Evolutionary conservation across 2,797 vertebrate genomes (phyloP).

Genomic region (Lagocephalus sceleratus): DNA sequence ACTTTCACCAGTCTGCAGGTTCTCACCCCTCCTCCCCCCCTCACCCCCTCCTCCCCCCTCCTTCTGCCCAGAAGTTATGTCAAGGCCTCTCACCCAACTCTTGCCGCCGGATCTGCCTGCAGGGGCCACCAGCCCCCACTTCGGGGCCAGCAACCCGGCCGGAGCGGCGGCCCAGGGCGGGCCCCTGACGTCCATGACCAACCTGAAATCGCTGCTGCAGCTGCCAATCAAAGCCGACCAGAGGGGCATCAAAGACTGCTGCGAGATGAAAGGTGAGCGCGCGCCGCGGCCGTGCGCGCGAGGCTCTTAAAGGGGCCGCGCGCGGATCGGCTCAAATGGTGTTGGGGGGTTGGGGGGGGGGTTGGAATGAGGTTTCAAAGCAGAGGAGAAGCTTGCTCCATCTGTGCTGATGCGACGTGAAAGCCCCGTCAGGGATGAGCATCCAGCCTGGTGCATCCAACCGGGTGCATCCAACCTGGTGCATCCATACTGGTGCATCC

Average conservation of each 20-base stretch:
- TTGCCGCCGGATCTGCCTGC: conserved; percentile 75
- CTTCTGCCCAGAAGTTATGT: conserved; percentile 72
- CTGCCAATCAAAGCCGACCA: conserved; percentile 87
- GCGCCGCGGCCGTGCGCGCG: not conserved
- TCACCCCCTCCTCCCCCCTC: not conserved
- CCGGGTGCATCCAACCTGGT: too few relatives aligned
- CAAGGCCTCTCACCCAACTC: conserved; percentile 78
- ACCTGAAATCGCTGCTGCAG: conserved; percentile 86
- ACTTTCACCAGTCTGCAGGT: conserved; percentile 39
- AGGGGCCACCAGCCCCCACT: conserved; percentile 77
- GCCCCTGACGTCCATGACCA: conserved; percentile 83
- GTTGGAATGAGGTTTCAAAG: too few relatives aligned
- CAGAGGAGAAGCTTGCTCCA: too few relatives aligned
- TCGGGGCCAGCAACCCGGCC: conserved; percentile 67
- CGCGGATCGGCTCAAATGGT: not conserved
- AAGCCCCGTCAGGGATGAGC: too few relatives aligned
- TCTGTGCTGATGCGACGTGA: too few relatives aligned
- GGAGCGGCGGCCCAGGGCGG: conserved; percentile 70
- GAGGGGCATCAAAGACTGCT: conserved; percentile 80
- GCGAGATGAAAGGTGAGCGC: conserved; percentile 79
- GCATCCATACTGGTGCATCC: too few relatives aligned
- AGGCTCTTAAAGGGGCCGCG: conserved; percentile 41
- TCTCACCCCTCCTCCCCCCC: conserved; percentile 1
- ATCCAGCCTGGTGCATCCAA: too few relatives aligned
- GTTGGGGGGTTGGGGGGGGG: too few relatives aligned